Conservation (phyloP, 2,113 vertebrate species). For the Rhinoptilus africanus region DNA sequence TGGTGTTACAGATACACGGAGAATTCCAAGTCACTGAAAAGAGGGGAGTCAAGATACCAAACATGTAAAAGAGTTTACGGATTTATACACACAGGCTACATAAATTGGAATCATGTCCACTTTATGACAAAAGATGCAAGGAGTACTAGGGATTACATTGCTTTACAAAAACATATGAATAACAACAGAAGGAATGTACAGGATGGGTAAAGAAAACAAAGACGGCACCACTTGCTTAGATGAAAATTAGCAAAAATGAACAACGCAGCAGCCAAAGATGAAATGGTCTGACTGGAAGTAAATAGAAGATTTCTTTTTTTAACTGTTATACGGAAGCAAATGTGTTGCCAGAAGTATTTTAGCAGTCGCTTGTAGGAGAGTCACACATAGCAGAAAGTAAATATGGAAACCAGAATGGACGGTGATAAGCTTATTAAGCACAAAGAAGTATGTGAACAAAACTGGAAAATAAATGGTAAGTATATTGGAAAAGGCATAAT, state of each 20-base stretch:
- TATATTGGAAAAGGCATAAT: not conserved
- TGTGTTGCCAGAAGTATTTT: not conserved
- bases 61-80: not conserved
- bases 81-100: not conserved
- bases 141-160: not conserved
- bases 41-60: not conserved
- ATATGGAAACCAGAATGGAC: not conserved
- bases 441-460: not conserved
- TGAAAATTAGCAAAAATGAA: not conserved
- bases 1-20: not conserved
- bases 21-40: not conserved
- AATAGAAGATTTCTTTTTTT: constrained; percentile 1
- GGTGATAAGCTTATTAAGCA: not conserved
- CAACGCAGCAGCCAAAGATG: not conserved
- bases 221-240: not conserved
- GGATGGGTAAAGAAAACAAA: not conserved
- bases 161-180: not conserved
- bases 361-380: not conserved
- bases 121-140: not conserved
- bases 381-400: not conserved
- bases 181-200: not conserved
- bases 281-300: not conserved
- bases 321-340: not conserved
- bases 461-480: not conserved
- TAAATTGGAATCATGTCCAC: not conserved